Base-by-base conservation (phyloP, 2,888 invertebrate genomes). In the Monopis laevigella region DNA sequence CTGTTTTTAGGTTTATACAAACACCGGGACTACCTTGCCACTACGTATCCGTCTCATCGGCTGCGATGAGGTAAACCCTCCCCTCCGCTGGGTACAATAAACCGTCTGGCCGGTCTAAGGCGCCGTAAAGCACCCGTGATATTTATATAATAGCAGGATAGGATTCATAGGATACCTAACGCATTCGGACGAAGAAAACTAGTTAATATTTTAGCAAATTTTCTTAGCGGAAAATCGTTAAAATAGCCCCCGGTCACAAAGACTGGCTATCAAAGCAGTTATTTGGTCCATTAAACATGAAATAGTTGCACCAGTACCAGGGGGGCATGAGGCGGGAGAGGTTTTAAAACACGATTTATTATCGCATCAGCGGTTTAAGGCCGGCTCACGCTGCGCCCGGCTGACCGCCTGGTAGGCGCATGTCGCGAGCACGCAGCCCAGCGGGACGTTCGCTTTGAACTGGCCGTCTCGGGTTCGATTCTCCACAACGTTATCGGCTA, bases 271-370 rank as follows among this genome's bases (percentile, higher is more conserved):
- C 70, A 59, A 55, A 60, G 56, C 66, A 65, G 67, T 69, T 71
- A 70, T 66, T 65, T 66, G 74, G 67, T 58, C 77, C 71, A 74
- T 75, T 75, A 64, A 74, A 74, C 72, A 61, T 74, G 68, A 75
- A 72, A 74, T 73, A 73, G 65, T 69, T 69, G 59, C 54, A 46
- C 6, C 32, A 32, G 32, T 17, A 32, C 32, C 17, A 32, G 32
- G 27, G 27, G 27, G 17, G 26, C 27, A 26, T 16, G 6, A 14
- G 21, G 14, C 48, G 50, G 52, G 51, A 54, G 54, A 55, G 58
- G 58, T 58, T 63, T 64, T 61, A 59, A 62, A 62, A 62, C 56
- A 54, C 54, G 61, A 74, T 73, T 70, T 72, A 72, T 68, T 47
- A 54, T 53, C 50, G 51, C 57, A 56, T 58, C 58, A 57, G 54